phyloP scores from a whole-genome alignment of 2,113 vertebrate species.

The Eulemur macaco region DNA sequence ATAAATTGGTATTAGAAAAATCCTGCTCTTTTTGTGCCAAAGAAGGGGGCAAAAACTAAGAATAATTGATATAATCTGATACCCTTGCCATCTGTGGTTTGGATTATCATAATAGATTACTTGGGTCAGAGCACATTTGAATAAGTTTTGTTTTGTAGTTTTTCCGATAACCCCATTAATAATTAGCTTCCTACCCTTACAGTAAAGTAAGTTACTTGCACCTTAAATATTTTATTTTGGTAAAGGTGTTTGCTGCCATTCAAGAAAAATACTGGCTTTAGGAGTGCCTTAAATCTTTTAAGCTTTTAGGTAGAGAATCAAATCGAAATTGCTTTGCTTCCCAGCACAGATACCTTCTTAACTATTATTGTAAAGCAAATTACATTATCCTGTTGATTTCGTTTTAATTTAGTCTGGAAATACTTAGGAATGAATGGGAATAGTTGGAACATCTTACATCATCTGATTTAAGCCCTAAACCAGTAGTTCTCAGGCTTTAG shows the following conservation, averaged over 20 bases:
- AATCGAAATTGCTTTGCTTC: background rate
- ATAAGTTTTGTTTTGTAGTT: background rate
- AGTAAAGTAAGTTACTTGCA: background rate
- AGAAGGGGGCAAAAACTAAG: background rate
- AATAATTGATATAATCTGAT: background rate
- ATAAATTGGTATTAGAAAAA: constrained; percentile 39
- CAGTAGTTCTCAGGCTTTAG: background rate
- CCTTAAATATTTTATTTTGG: constrained; percentile 33
- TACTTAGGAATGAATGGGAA: background rate
- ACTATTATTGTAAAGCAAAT: constrained; percentile 2
- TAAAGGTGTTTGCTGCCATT: background rate
- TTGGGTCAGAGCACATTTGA: background rate
- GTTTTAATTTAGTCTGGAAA: background rate
- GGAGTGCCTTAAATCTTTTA: constrained; percentile 18
- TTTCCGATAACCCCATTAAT: background rate
- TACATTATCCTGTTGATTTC: constrained; percentile 15
- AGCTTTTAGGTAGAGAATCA: background rate
- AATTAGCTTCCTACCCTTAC: background rate
- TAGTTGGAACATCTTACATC: background rate
- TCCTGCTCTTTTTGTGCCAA: background rate
- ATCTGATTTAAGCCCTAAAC: background rate
- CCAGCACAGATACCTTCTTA: background rate
- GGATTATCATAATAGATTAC: background rate
- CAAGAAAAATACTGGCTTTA: constrained; percentile 12
- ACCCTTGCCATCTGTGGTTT: constrained; percentile 1